Evolutionary conservation across 2,113 vertebrate genomes (phyloP).

Genomic region (Lipophrys pholis): DNA sequence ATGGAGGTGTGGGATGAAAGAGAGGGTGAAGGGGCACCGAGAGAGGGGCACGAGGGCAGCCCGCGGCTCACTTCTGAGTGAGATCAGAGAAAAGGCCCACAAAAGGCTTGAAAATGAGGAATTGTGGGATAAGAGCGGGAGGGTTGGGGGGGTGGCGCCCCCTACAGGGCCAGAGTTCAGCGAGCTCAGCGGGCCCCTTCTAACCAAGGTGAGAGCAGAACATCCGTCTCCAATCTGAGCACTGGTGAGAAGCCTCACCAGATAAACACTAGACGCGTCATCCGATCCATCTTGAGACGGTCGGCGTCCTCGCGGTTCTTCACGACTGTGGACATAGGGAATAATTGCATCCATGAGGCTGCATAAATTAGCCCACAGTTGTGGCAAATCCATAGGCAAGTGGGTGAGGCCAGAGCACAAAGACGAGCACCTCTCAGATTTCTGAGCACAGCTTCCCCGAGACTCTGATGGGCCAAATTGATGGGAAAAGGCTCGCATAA

Average conservation of each 20-base stretch:
- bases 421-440: constrained; percentile 63
- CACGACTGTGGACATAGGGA: constrained; percentile 58
- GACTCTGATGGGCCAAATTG: constrained; percentile 58
- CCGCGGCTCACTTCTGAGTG: constrained; percentile 15
- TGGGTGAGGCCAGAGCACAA: constrained; percentile 44
- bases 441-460: constrained; percentile 31
- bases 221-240: constrained; percentile 59
- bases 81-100: constrained; percentile 24
- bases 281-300: constrained; percentile 55
- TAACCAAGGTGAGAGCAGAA: constrained; percentile 14
- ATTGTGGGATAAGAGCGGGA: constrained; percentile 24
- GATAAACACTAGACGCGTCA: constrained; percentile 60
- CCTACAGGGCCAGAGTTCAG: constrained; percentile 35
- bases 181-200: constrained; percentile 43
- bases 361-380: constrained; percentile 77
- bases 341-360: constrained; percentile 79
- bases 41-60: neutral
- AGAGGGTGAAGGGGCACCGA: neutral
- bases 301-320: constrained; percentile 31
- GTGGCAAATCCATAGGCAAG: constrained; percentile 63
- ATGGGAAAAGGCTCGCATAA: constrained; percentile 59
- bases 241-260: constrained; percentile 54
- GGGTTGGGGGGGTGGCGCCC: constrained; percentile 41
- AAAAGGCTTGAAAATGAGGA: constrained; percentile 36
- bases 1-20: constrained; percentile 5